Evolutionary conservation across 1,140 invertebrate genomes (phyloP), one percentile per base, ranked within the genome.

Genomic region (Brachionus rubens): DNA sequence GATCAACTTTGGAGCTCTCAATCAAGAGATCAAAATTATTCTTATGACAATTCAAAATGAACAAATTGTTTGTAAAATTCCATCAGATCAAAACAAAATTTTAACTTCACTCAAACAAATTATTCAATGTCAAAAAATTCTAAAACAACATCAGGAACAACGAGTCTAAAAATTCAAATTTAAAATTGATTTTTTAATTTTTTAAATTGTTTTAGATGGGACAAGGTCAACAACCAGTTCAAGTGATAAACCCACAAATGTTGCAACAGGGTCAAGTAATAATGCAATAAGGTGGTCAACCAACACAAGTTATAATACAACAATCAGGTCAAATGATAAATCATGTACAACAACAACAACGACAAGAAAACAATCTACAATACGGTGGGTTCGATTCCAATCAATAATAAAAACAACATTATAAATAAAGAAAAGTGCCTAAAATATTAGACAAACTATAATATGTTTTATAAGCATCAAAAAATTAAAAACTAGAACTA

Each of bases 21-120:
- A 72, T 36, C 46, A 50, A 48, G 68, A 72, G 2, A 72, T 72
- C 3, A 72, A 50, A 41, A 40, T 72, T 41, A n/a, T 72, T 5
- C 16, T 72, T 10, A 46, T 48, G 7, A 50, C 68, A 24, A 33
- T 72, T 1, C 68, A 72, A 41, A 30, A 30, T 21, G 36, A 72
- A 30, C 30, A 72, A 21, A 54, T 72, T 19, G 46, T 72, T 5
- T 72, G 68, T 48, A 48, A 54, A 50, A 72, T 72, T 24, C 68
- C 68, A 16, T 19, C 28, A 40, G 68, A 72, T 52, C 68, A 72
- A 40, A 50, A 7, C 12, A 72, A 72, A 33, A n/a, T 48, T 5
- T 36, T 72, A 3, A 52, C 30, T 40, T 50, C 47, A 14, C 12
- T 72, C 6, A 72, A 72, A 50, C 43, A 72, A 30, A 72, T 72